Evolutionary conservation across 2,113 vertebrate species (phyloP), one percentile per base, ranked within the genome.

Genomic region (Fulica atra): DNA sequence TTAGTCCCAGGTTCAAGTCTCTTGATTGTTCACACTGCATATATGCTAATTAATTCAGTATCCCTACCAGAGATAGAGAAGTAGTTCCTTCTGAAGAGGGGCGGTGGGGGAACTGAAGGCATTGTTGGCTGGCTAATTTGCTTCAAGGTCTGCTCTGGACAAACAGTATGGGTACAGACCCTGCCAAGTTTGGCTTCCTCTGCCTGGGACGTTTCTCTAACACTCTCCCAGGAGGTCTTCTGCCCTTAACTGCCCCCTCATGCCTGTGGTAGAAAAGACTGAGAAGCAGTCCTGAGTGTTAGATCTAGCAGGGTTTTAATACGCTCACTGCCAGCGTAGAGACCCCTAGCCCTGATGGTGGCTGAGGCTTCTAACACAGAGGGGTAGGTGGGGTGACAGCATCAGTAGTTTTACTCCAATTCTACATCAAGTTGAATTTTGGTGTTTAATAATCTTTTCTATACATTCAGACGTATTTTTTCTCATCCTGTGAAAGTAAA

Each of bases 171-270:
- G 72, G 19, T 51, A 48, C 38, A 89, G 40, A 68, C 24, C 18
- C 53, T 95, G 96, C 94, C 95, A 95, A 96, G 36, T 85, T 89
- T 53, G 57, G 48, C 73, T 95, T 97, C 69, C 86, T 95, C 65
- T 92, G 81, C 81, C 53, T 69, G 73, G 31, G 81, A 76, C 24
- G 3, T 76, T 93, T 95, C 81, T 92, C 65, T 79, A 93, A 77
- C 11, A 12, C 24, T 91, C 83, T 95, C 83, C 61, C 61, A 68
- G 86, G 91, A 95, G 69, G 69, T 93, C 56, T 92, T 84, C 53
- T 92, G 86, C 93, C 81, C 83, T 89, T 64, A 92, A 38, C 38
- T 92, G 86, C 76, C 57, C 57, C 28, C 35, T 87, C 40, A 16
- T 69, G 71, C 44, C 61, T 13, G 20, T n/a, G 20, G 46, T 13